A percentile compares a stretch with the other conserved stretches of the same genome.
Conservation (phyloP, 1,140 invertebrate species). For the Drosophila malerkotliana region DNA sequence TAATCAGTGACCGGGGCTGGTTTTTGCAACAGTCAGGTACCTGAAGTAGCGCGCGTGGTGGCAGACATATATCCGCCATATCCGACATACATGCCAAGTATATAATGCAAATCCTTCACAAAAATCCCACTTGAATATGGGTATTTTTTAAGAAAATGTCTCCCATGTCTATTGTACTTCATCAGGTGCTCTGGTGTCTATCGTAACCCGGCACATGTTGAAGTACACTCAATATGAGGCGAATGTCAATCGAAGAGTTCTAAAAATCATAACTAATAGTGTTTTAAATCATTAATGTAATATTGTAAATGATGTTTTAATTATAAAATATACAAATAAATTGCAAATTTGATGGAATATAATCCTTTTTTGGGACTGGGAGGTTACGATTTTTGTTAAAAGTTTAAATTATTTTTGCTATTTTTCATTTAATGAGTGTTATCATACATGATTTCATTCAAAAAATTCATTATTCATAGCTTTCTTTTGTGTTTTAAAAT, state of each 20-base stretch:
- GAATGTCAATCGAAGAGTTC: conserved; percentile 40
- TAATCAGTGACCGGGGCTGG: conserved; percentile 90
- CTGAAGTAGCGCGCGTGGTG: conserved; percentile 98
- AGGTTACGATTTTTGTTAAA: too few relatives aligned
- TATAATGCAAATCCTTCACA: conserved; percentile 15
- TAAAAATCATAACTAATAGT: neutral
- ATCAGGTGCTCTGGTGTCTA: conserved; percentile 98
- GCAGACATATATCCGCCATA: conserved; percentile 60
- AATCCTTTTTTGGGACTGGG: too few relatives aligned
- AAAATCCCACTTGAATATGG: conserved; percentile 11
- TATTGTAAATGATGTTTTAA: neutral
- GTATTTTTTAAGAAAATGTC: conserved; percentile 60
- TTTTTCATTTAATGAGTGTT: too few relatives aligned
- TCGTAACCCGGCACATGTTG: conserved; percentile 96
- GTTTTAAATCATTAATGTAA: neutral
- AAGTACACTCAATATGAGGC: conserved; percentile 93
- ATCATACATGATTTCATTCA: too few relatives aligned
- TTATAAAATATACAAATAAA: too few relatives aligned
- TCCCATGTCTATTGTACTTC: conserved; percentile 98
- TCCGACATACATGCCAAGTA: neutral
- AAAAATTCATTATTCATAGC: too few relatives aligned
- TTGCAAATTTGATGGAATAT: too few relatives aligned
- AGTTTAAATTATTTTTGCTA: too few relatives aligned
- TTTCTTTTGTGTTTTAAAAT: too few relatives aligned
- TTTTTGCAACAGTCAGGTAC: conserved; percentile 93